Evolutionary conservation across 2,113 vertebrate species (phyloP).

Genomic region (Verasper variegatus): DNA sequence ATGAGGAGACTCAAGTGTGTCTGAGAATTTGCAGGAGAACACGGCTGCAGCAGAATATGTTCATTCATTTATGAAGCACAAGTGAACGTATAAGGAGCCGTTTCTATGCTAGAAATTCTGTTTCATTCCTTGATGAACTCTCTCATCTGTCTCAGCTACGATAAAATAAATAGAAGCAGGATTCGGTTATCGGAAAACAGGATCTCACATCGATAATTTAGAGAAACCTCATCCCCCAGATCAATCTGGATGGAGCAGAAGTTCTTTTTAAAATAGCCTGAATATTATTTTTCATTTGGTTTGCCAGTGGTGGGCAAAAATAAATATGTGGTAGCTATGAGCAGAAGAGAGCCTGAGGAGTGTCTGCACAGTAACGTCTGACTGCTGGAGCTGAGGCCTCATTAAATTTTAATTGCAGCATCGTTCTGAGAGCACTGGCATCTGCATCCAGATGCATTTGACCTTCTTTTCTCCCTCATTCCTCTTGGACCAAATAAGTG

Average conservation of each 20-base stretch:
- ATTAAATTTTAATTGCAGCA: constrained; percentile 79
- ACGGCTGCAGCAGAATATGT: no score
- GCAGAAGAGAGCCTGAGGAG: constrained; percentile 40
- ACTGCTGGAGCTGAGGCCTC: constrained; percentile 60
- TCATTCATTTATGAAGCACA: no score
- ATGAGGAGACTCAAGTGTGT: no score
- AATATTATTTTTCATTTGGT: constrained; percentile 35
- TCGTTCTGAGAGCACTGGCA: constrained; percentile 63
- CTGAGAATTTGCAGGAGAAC: no score
- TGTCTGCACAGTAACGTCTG: constrained; percentile 57
- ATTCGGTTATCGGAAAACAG: constrained; percentile 14
- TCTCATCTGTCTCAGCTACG: background rate
- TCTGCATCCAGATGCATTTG: constrained; percentile 63
- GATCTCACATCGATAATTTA: constrained; percentile 23
- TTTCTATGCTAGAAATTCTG: no score
- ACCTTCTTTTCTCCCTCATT: constrained; percentile 58
- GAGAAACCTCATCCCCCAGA: constrained; percentile 18
- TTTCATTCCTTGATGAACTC: no score
- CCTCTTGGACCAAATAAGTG: constrained; percentile 36
- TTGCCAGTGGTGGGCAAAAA: constrained; percentile 6
- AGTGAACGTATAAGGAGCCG: no score
- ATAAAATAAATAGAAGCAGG: background rate
- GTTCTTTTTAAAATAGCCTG: background rate
- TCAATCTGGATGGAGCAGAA: background rate
- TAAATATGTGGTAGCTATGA: constrained; percentile 14